Evolutionary conservation across 2,113 vertebrate genomes (phyloP).

Genomic region (Plecotus auritus): DNA sequence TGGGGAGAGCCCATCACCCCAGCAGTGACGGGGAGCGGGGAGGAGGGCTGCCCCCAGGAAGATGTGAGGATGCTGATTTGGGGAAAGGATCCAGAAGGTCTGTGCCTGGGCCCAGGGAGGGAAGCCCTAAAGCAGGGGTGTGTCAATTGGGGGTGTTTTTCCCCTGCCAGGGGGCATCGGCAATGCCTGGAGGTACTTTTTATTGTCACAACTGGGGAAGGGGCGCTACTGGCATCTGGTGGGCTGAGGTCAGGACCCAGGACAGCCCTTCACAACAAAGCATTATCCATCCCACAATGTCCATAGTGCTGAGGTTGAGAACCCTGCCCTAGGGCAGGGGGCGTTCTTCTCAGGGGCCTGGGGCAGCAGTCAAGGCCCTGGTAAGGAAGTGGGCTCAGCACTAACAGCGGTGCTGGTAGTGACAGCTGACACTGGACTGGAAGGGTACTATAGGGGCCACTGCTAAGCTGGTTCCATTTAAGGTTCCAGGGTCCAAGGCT

Average conservation of each 20-base stretch:
- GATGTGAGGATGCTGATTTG: accelerated
- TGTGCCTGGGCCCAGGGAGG: not conserved
- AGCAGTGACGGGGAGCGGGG: not conserved
- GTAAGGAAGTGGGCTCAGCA: not conserved
- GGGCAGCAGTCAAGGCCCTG: not conserved
- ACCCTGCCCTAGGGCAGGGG: not conserved
- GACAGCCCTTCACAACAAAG: not conserved
- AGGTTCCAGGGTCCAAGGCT: not conserved
- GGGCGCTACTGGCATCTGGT: not conserved
- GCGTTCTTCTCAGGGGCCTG: not conserved
- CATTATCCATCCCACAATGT: accelerated
- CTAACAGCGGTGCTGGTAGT: not conserved
- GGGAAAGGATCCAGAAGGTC: not conserved
- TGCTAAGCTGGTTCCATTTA: not conserved
- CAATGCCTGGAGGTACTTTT: not conserved
- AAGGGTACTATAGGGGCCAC: not conserved
- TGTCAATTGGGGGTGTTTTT: too few relatives aligned
- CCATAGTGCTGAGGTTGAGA: accelerated
- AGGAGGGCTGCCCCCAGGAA: not conserved
- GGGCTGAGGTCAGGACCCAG: not conserved
- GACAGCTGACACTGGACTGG: not conserved
- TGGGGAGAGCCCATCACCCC: too few relatives aligned
- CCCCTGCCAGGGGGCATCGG: accelerated
- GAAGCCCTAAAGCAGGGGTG: not conserved
- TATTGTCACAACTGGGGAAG: not conserved